Evolutionary conservation across 2,113 vertebrate genomes (phyloP).

Genomic region (Pedionomus torquatus): DNA sequence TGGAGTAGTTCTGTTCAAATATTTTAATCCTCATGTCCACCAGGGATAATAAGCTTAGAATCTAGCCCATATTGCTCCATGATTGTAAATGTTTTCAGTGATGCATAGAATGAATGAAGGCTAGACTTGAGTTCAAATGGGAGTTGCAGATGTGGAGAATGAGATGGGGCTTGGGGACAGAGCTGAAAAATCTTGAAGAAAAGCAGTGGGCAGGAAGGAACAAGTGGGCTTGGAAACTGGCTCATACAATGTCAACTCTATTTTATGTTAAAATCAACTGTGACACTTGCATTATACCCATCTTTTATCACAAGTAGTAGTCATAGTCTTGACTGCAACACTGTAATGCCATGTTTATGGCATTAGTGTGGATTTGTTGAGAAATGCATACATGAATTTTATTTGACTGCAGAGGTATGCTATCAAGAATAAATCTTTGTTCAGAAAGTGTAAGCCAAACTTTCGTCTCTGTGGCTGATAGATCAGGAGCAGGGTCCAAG

Average conservation of each 20-base stretch:
- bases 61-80: neutral
- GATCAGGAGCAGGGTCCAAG: slow-evolving; percentile 21
- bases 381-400: neutral
- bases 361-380: neutral
- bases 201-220: neutral
- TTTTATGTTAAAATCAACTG: neutral
- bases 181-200: neutral
- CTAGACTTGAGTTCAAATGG: neutral
- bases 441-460: slow-evolving; percentile 21
- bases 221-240: neutral
- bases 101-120: neutral
- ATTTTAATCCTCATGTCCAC: neutral
- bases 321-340: neutral
- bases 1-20: neutral
- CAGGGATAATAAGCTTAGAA: neutral
- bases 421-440: slow-evolving; percentile 22
- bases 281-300: neutral
- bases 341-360: neutral
- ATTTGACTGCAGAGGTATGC: slow-evolving; percentile 7
- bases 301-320: neutral
- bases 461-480: slow-evolving; percentile 37
- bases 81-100: neutral
- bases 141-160: neutral
- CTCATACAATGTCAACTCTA: neutral
- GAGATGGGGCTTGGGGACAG: neutral